Base-by-base conservation (phyloP, 2,797 vertebrate genomes). In the Arnoldichthys spilopterus region DNA sequence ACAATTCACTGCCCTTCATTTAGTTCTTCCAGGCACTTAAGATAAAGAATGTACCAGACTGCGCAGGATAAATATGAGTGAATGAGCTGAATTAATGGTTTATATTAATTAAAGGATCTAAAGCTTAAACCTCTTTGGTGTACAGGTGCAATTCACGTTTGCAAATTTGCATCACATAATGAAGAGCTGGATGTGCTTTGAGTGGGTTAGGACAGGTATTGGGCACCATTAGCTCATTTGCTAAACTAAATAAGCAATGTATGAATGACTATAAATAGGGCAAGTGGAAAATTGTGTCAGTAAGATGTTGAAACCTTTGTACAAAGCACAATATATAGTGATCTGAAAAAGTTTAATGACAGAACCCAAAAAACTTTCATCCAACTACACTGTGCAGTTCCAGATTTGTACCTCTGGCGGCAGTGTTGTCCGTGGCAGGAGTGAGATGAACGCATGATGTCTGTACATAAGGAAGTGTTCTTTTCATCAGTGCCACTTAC, bases 401-500 rank as follows among this genome's bases (percentile, higher is more conserved):
- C 70, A 70, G 45, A 34, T 1, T n/a, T n/a, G 1, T 87, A 98
- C 97, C 96, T 94, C 87, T 94, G 90, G 83, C 93, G 93, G 80
- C 97, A 98, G 86, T 93, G 94, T 92, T 92, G 95, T 84, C 95
- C 94, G 86, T 89, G 93, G 85, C 96, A 98, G 0, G 90, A 74
- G 0, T 93, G 6, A 0, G 90, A 88, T 13, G 92, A 91, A 62
- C 92, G 82, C 4, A 89, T 58, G 66, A 91, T 92, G 86, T 93
- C 92, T 0, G 83, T 28, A 62, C 96, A 98, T 75, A 86, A n/a
- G 1, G 86, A 86, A 0, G 78, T 58, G 59, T 90, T 92, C 72
- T 91, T 90, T 76, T 92, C 93, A 37, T 72, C 85, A 66, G 92
- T 82, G 32, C 89, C 78, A 87, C 85, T 88, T 40, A 91, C 83